Evolutionary conservation across 2,888 invertebrate genomes (phyloP), one percentile per base, ranked within the genome.

Genomic region (Gymnocheta viridis): DNA sequence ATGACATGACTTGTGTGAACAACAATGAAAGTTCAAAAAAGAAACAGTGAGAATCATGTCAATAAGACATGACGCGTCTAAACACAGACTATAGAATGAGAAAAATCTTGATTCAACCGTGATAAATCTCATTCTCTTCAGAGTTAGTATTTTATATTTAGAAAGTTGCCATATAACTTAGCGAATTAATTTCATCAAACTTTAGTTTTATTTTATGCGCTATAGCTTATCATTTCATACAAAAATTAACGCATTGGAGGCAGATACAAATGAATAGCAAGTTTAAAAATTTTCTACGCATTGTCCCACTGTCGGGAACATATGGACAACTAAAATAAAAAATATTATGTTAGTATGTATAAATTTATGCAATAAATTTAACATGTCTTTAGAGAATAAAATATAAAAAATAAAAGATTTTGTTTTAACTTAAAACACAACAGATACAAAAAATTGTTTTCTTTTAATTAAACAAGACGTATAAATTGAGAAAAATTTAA

Each of bases 281-380:
- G n/a, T n/a, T n/a, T n/a, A n/a, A n/a, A n/a, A n/a, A 22, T 24
- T 38, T 56, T 12, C 7, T 56, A n/a, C 29, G 10, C 5, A 27
- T n/a, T 44, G n/a, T 1, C 49, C 73, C 73, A 73, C 62, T 60
- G 73, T 73, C 19, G 4, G 12, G 0, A 47, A 38, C 24, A 49
- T 41, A 56, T 56, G 29, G 27, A 29, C 4, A 44, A 54, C 51
- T 14, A 51, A 27, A 41, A 67, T 27, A 9, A 24, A 44, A 64
- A 66, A 9, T 2, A 32, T n/a, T n/a, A n/a, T n/a, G n/a, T n/a
- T n/a, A n/a, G n/a, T n/a, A n/a, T n/a, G n/a, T n/a, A n/a, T n/a
- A n/a, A n/a, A n/a, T n/a, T n/a, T 64, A 24, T 54, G 51, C 32
- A 41, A 67, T 64, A 58, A 49, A 77, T 58, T 67, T 60, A 24